Evolutionary conservation across 2,888 invertebrate genomes (phyloP), one percentile per base, ranked within the genome.

Genomic region (Carcina quercana): DNA sequence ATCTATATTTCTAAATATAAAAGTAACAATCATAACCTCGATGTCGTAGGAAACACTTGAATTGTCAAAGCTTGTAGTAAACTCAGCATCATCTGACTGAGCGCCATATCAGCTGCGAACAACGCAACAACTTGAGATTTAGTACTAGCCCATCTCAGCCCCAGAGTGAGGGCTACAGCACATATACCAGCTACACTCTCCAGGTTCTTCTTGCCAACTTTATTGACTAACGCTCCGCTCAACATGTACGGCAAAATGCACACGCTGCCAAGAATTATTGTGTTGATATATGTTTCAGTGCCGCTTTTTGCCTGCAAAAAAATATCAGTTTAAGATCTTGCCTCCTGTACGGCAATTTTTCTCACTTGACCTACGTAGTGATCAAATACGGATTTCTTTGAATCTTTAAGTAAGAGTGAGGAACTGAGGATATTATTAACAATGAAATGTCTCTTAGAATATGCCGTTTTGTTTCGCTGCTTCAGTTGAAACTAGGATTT

Each of bases 201-300:
- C 1, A 76, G 40, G 1, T 38, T 39, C 28, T 73, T 76, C 44
- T 76, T 76, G 1, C 73, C 72, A 1, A 74, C 59, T 42, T 44
- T 59, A 35, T 67, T 73, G 1, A 76, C 69, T 2, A 76, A 30
- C 0, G 68, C 27, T 0, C 66, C 68, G 1, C 54, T 62, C 19
- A 71, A 46, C 34, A 64, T 51, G 42, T 53, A 69, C 0, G 74
- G 71, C 1, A 66, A 22, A 0, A 67, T 7, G 25, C 64, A 64
- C 3, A 64, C 55, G 5, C 45, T 45, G 1, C 74, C 74, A 6
- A 75, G 42, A 10, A 75, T 70, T 1, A 75, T 64, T 22, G 65
- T 73, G 55, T 74, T 74, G 10, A 73, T 66, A 32, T 75, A 76
- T 0, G 76, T 76, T 28, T 71, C 68, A 2, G 57, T 41, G 0